Evolutionary conservation across 2,888 invertebrate species (phyloP), one percentile per base, ranked within the genome.

Genomic region (Clitarchus hookeri): DNA sequence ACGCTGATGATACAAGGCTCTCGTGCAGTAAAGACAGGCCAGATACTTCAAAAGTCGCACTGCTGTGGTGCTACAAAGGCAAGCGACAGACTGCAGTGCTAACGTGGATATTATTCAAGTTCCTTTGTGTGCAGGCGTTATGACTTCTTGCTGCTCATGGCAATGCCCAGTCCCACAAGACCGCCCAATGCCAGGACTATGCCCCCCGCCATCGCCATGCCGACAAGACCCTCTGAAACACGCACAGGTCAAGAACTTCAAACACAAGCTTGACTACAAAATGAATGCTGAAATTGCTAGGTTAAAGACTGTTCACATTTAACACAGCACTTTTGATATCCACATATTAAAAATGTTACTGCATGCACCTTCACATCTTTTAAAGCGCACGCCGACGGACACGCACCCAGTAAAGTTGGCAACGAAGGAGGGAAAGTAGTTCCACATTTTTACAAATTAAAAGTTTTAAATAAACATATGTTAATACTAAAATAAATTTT

Each of bases 131-230:
- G 65, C 3, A 8, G 2, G 23, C 6, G 65, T 23, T 65, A 65
- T 65, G 82, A 36, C 26, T 92, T 93, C 91, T 93, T 94, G 36
- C 95, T n/a, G 48, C 95, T 94, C 89, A 97, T 93, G 85, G 97
- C 97, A 89, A 98, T 94, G 87, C 97, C 98, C 36, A 98, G 93
- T 79, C 97, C 97, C 36, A 98, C 94, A 85, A 97, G 93, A 86
- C 96, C 96, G 85, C 97, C 97, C 85, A 97, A 91, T 16, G 96
- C 97, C 80, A 98, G 92, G 87, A 97, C 95, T n/a, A 96, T 96
- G 88, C 97, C 97, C 88, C 98, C 96, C 85, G 97, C 97, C 87
- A 98, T 94, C 44, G 98, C 98, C 91, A 97, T 97, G 84, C 98
- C 98, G 88, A 96, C 94, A 86, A 97, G 92, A 23, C 97, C 97